phyloP scores from a whole-genome alignment of 2,797 vertebrate species.

The Onychomys leucogaster region DNA sequence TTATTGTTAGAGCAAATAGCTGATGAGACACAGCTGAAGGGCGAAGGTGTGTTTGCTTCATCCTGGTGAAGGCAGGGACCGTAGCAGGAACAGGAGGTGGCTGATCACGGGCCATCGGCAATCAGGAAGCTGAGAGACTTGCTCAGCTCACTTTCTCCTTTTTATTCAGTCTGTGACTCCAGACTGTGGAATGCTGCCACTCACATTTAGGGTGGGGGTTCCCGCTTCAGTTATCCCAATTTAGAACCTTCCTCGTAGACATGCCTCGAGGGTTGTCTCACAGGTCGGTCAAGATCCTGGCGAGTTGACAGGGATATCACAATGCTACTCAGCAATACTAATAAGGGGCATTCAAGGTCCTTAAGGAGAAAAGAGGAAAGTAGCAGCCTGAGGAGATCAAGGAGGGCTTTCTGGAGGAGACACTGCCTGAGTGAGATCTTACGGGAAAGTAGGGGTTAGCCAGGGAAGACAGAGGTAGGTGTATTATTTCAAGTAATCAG shows the following conservation, averaged over 20 bases:
- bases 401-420: conserved; percentile 18
- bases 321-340: neutral
- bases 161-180: neutral
- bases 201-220: neutral
- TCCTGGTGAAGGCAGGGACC: neutral
- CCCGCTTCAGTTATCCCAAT: neutral
- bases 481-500: neutral
- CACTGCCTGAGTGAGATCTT: neutral
- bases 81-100: too few relatives aligned
- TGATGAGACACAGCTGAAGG: neutral
- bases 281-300: neutral
- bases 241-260: neutral
- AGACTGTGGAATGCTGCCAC: neutral
- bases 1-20: neutral
- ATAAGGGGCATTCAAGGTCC: neutral
- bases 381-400: neutral
- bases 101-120: too few relatives aligned
- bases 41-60: neutral
- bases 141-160: neutral
- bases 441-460: neutral
- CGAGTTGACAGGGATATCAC: neutral
- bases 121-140: neutral
- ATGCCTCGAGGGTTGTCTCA: neutral
- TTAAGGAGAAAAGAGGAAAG: conserved; percentile 6
- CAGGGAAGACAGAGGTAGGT: neutral